Percentiles rank a stretch among this genome's conserved stretches.
phyloP scores from a whole-genome alignment of 2,797 vertebrate genomes.

The Parotocinclus haroldoi region DNA sequence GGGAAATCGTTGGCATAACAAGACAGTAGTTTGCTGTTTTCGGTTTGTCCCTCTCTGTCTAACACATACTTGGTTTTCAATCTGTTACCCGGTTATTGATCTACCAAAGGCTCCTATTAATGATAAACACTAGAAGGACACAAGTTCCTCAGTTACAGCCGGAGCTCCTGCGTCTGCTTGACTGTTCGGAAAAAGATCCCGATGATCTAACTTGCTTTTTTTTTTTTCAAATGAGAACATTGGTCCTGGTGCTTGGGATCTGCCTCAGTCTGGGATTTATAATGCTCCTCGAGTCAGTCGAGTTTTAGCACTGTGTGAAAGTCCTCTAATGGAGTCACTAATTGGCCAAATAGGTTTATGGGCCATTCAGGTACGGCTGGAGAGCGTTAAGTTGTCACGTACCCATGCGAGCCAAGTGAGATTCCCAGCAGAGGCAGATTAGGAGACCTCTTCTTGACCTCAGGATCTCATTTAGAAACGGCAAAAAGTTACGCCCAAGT shows the following conservation, averaged over 20 bases:
- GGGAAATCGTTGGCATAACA: too few relatives aligned
- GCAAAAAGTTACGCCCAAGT: conserved; percentile 7
- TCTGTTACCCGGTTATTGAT: conserved; percentile 52
- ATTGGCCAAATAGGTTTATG: conserved; percentile 72
- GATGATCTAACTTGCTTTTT: conserved; percentile 65
- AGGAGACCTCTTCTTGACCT: conserved; percentile 40
- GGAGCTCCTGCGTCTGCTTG: conserved; percentile 51
- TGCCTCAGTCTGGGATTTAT: conserved; percentile 67
- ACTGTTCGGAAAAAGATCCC: conserved; percentile 57
- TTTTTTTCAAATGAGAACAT: conserved; percentile 51
- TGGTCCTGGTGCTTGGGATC: conserved; percentile 61
- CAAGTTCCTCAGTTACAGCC: conserved; percentile 32
- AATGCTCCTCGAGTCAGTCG: conserved; percentile 71
- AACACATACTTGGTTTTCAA: conserved; percentile 41
- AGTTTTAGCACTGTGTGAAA: conserved; percentile 61
- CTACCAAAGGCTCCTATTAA: conserved; percentile 44
- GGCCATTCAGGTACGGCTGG: conserved; percentile 57
- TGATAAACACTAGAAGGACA: conserved; percentile 35
- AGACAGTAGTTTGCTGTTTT: background rate
- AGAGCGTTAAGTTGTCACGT: conserved; percentile 43
- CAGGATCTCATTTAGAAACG: conserved; percentile 24
- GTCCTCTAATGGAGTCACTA: conserved; percentile 71
- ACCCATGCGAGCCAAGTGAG: conserved; percentile 22
- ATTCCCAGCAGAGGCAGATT: conserved; percentile 39
- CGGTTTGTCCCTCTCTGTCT: conserved; percentile 18